Evolutionary conservation across 2,113 vertebrate genomes (phyloP).

Genomic region (Lophura nycthemera): DNA sequence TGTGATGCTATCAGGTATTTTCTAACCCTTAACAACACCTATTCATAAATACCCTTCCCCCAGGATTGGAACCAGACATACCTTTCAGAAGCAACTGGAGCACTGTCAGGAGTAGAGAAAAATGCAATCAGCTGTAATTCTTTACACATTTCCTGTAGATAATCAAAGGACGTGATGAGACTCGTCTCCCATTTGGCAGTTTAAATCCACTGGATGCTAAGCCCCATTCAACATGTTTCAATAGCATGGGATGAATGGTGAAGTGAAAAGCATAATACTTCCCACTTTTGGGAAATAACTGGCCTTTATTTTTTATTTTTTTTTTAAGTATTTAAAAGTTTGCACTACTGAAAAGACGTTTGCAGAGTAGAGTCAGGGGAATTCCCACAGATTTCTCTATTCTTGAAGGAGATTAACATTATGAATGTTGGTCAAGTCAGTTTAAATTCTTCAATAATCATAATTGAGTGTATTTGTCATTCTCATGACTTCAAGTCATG

Average conservation of each 20-base stretch:
- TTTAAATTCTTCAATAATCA: not conserved
- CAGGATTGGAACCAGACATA: not conserved
- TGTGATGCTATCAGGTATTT: not conserved
- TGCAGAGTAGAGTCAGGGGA: not conserved
- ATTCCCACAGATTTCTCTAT: not conserved
- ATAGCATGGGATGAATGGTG: not conserved
- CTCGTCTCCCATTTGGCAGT: conserved; percentile 23
- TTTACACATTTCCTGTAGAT: conserved; percentile 45
- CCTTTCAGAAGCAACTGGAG: conserved; percentile 44
- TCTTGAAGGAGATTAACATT: not conserved
- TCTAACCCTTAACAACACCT: not conserved
- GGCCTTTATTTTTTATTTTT: not conserved
- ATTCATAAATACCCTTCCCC: not conserved
- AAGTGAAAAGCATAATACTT: not conserved
- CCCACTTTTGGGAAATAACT: not conserved
- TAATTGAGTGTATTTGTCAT: not conserved
- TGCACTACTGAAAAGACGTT: not conserved
- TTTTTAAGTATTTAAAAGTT: not conserved
- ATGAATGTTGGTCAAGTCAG: not conserved
- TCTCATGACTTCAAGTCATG: too few species aligned
- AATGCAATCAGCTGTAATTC: not conserved
- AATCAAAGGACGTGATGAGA: conserved; percentile 29
- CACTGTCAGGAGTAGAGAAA: not conserved
- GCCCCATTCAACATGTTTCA: not conserved
- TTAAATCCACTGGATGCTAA: conserved; percentile 1